Evolutionary conservation across 2,113 vertebrate genomes (phyloP).

Genomic region (Myxocyprinus asiaticus): DNA sequence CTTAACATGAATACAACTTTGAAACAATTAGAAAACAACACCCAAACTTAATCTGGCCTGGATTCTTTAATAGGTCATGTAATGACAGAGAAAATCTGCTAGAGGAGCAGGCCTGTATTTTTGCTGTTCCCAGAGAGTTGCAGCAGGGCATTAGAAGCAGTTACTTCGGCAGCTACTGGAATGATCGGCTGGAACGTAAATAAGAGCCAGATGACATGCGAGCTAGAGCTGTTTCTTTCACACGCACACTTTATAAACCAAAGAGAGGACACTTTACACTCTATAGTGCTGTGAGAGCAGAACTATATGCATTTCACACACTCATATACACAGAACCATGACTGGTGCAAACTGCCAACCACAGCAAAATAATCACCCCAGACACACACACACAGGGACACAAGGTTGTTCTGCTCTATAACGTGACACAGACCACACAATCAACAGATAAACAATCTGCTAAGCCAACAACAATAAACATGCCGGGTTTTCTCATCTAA

Average conservation of each 20-base stretch:
- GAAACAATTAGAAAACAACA: not conserved
- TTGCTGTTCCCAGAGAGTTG: not conserved
- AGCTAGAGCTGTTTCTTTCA: not conserved
- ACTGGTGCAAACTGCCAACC: too few relatives aligned
- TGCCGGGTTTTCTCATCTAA: not conserved
- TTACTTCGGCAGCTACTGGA: conserved; percentile 25
- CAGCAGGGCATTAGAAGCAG: not conserved
- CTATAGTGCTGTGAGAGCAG: too few relatives aligned
- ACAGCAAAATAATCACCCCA: too few relatives aligned
- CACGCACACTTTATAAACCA: not conserved
- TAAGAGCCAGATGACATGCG: conserved; percentile 46
- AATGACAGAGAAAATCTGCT: not conserved
- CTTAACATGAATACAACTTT: not conserved
- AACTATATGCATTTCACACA: too few relatives aligned
- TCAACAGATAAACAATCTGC: not conserved
- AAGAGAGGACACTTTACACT: not conserved
- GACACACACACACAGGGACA: not conserved
- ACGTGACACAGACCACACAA: not conserved
- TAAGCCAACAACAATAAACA: too few relatives aligned
- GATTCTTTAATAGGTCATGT: too few relatives aligned
- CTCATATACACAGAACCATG: not conserved
- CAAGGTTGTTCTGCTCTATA: not conserved
- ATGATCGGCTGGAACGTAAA: conserved; percentile 44
- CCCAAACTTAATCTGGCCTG: not conserved
- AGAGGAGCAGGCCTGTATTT: not conserved